phyloP scores from a whole-genome alignment of 2,113 vertebrate genomes.

The Pteruthius melanotis region DNA sequence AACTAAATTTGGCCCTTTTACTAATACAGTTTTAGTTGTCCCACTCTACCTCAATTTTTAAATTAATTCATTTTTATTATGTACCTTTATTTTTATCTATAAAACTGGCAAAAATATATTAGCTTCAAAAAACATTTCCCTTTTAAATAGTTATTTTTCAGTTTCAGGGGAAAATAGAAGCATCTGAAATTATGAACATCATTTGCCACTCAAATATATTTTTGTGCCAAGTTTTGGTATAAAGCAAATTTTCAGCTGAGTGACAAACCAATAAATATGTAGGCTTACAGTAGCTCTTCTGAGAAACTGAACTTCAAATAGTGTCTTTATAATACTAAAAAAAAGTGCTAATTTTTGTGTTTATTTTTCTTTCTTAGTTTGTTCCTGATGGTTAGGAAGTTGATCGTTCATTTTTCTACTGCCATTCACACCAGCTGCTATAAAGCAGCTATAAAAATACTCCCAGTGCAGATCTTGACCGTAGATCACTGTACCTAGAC shows the following conservation, averaged over 20 bases:
- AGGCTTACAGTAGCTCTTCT: not conserved
- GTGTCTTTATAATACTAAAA: not conserved
- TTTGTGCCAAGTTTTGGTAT: constrained; percentile 30
- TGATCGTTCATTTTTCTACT: constrained; percentile 66
- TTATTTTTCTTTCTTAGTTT: constrained; percentile 54
- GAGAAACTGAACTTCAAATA: not conserved
- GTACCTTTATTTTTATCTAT: not conserved
- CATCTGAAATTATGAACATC: not conserved
- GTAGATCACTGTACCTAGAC: constrained; percentile 70
- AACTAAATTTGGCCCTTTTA: not conserved
- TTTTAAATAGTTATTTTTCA: constrained; percentile 14
- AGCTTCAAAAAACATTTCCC: not conserved
- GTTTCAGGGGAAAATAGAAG: constrained; percentile 19
- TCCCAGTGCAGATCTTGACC: constrained; percentile 65
- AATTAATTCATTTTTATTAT: not conserved
- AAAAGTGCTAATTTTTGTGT: constrained; percentile 26
- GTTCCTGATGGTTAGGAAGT: constrained; percentile 58
- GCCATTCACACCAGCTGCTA: constrained; percentile 74
- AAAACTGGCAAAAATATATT: not conserved
- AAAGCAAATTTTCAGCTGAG: constrained; percentile 23
- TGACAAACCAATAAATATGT: constrained; percentile 29
- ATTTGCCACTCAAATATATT: not conserved
- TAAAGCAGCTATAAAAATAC: constrained; percentile 66
- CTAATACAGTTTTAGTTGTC: not conserved
- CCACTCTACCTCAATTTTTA: not conserved